Conservation (phyloP, 2,113 vertebrate genomes). For the Choloepus hoffmanni region DNA sequence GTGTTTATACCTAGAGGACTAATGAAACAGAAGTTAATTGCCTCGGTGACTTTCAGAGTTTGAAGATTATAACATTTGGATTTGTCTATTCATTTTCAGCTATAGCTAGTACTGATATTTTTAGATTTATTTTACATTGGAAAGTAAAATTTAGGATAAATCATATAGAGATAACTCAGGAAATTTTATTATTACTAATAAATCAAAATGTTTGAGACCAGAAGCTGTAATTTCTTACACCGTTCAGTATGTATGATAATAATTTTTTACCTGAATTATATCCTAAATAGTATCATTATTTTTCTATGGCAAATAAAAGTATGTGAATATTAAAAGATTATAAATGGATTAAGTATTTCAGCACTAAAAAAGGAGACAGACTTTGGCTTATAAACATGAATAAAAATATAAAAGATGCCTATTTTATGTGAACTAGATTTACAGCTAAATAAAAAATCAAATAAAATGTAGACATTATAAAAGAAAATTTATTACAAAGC, state of each 20-base stretch:
- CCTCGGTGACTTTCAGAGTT: background rate
- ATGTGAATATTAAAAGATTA: background rate
- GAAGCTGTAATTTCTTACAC: background rate
- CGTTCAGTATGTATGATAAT: background rate
- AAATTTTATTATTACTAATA: background rate
- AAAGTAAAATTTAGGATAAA: constrained; percentile 9
- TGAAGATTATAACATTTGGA: background rate
- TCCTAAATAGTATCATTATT: background rate
- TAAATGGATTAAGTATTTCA: constrained; percentile 14
- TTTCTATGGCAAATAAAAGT: background rate
- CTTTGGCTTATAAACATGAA: background rate
- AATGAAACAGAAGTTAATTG: background rate
- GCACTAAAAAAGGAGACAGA: background rate
- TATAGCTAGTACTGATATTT: background rate
- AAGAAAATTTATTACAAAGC: background rate
- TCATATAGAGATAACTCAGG: background rate
- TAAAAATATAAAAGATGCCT: background rate
- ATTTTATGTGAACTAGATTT: background rate
- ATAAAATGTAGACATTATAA: background rate
- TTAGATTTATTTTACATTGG: background rate
- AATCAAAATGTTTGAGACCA: constrained; percentile 8
- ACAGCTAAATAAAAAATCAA: constrained; percentile 3
- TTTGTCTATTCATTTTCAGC: background rate
- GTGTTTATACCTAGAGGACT: background rate
- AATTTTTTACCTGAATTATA: background rate